Evolutionary conservation across 1,140 invertebrate genomes (phyloP).

Genomic region (Asbolus verrucosus): DNA sequence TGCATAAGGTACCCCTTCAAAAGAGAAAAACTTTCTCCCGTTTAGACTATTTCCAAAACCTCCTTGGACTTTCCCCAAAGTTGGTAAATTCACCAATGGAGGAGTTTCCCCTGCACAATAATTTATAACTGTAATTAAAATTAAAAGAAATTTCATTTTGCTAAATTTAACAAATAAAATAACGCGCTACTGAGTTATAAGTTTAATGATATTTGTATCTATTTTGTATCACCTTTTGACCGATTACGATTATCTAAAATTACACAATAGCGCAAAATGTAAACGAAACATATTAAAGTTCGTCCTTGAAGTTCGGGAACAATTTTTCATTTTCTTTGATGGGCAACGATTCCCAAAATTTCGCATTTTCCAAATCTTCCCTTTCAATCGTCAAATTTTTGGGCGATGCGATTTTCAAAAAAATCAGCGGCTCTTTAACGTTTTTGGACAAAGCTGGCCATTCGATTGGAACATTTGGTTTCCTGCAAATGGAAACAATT

Average conservation of each 20-base stretch:
- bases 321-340: conserved; percentile 49
- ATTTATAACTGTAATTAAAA: too few relatives aligned
- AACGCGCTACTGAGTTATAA: too few relatives aligned
- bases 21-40: conserved; percentile 55
- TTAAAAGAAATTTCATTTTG: too few relatives aligned
- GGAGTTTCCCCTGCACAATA: too few relatives aligned
- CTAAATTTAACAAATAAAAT: too few relatives aligned
- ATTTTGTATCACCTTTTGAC: too few relatives aligned
- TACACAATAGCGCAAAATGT: not conserved
- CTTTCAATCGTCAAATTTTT: not conserved
- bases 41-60: not conserved
- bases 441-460: conserved; percentile 5
- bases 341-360: conserved; percentile 44
- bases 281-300: conserved; percentile 6
- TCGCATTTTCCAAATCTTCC: not conserved
- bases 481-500: not conserved
- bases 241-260: too few relatives aligned
- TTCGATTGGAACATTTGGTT: conserved; percentile 10
- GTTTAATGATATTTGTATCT: too few relatives aligned
- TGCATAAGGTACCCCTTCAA: conserved; percentile 71
- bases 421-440: not conserved
- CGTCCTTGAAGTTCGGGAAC: not conserved
- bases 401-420: not conserved
- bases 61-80: conserved; percentile 11
- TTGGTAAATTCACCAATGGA: not conserved